phyloP scores from a whole-genome alignment of 2,113 vertebrate genomes.

The Microtus oregoni region DNA sequence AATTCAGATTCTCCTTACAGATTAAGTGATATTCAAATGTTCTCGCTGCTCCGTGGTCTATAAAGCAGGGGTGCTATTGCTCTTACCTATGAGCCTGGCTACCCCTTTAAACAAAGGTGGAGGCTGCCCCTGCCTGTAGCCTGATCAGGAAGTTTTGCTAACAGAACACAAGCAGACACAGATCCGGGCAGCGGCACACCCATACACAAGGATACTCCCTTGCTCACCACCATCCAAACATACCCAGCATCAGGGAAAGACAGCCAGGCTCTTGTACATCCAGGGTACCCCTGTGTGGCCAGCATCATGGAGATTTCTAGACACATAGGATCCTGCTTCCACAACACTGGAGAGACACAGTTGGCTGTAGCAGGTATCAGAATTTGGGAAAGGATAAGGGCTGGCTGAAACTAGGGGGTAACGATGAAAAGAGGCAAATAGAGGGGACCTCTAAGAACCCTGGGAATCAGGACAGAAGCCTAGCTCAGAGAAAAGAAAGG shows the following conservation, averaged over 20 bases:
- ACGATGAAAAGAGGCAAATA: conserved; percentile 3
- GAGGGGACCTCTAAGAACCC: neutral
- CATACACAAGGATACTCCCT: neutral
- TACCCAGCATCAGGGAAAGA: neutral
- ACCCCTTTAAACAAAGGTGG: neutral
- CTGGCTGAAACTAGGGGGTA: neutral
- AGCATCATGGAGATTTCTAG: conserved; percentile 43
- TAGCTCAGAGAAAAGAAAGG: neutral
- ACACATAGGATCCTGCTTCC: neutral
- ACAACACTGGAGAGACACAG: neutral
- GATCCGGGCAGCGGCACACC: neutral
- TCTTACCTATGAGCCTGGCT: neutral
- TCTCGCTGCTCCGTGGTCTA: neutral
- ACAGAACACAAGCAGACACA: conserved; percentile 37
- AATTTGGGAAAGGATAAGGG: neutral
- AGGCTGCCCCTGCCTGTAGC: conserved; percentile 7
- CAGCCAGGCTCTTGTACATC: neutral
- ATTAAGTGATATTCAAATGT: neutral
- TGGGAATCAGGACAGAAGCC: neutral
- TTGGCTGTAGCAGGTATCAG: neutral
- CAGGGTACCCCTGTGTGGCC: neutral
- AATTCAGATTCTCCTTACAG: neutral
- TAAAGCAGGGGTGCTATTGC: neutral
- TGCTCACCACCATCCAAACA: neutral
- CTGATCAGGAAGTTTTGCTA: conserved; percentile 34